Evolutionary conservation across 35 echinoderm and acorn worm genomes (phyloP).

Genomic region (Heliocidaris tuberculata): DNA sequence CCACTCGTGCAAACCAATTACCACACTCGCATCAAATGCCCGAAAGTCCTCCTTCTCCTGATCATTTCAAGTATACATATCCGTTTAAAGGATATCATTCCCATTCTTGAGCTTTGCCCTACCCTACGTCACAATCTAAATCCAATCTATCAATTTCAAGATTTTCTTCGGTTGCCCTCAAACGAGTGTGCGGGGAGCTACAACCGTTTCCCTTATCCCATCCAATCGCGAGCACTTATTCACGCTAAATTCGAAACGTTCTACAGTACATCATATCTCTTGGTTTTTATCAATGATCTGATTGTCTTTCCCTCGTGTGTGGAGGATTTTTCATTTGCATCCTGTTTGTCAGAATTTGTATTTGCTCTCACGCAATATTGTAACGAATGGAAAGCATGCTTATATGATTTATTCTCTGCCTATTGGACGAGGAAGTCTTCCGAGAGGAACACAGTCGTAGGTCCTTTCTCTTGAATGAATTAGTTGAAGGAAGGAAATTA

Average conservation of each 20-base stretch:
- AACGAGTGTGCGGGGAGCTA: background rate
- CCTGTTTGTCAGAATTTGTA: background rate
- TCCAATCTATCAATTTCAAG: background rate
- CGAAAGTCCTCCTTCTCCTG: background rate
- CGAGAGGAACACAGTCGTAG: too few relatives aligned
- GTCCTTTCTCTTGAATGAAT: too few relatives aligned
- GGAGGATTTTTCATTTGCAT: background rate
- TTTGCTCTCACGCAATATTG: background rate
- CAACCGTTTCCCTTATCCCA: background rate
- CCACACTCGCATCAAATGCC: background rate
- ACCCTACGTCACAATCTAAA: background rate
- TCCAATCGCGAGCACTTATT: background rate
- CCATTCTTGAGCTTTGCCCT: background rate
- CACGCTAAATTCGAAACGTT: background rate
- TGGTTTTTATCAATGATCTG: background rate
- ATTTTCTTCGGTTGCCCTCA: background rate
- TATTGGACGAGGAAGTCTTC: too few relatives aligned
- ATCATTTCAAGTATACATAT: background rate
- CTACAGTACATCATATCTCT: background rate
- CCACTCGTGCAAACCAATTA: background rate
- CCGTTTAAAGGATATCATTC: background rate
- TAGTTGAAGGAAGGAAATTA: too few relatives aligned
- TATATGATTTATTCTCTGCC: background rate
- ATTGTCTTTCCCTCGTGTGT: background rate
- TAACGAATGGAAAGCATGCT: background rate